phyloP scores from a whole-genome alignment of 2,797 vertebrate species.

The Nyctibius grandis region DNA sequence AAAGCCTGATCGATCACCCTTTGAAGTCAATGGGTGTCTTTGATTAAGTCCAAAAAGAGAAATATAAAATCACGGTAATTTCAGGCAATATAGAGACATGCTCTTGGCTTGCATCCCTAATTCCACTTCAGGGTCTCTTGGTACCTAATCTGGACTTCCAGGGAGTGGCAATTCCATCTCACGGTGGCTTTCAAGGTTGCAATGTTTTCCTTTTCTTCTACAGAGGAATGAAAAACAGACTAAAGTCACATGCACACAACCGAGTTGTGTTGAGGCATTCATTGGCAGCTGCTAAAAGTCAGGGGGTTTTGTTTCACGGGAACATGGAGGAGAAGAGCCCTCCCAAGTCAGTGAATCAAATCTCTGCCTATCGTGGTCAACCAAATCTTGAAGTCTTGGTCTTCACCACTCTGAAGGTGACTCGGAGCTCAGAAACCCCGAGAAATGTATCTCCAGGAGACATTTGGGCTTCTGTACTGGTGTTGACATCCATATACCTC shows the following conservation, averaged over 20 bases:
- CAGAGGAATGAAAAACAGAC: not conserved
- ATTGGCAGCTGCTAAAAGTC: not conserved
- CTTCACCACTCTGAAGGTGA: not conserved
- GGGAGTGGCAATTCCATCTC: not conserved
- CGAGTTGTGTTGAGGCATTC: fast-evolving
- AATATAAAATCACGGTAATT: conserved; percentile 65
- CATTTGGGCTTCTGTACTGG: not conserved
- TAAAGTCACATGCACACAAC: not conserved
- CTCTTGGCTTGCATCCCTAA: conserved; percentile 37
- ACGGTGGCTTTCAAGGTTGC: fast-evolving
- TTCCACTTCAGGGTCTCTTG: not conserved
- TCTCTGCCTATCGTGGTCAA: not conserved
- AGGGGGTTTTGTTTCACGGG: fast-evolving
- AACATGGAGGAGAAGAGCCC: not conserved
- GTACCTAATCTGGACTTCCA: conserved; percentile 51
- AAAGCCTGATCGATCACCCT: conserved; percentile 59
- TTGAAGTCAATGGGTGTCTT: conserved; percentile 48
- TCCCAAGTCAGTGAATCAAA: not conserved
- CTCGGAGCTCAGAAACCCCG: not conserved
- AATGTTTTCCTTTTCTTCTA: not conserved
- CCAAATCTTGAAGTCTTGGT: not conserved
- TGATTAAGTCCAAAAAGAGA: conserved; percentile 58
- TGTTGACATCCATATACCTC: fast-evolving
- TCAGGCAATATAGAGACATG: conserved; percentile 40
- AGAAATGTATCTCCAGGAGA: not conserved